These are phyloP conservation scores for Oscheius sp. DNA, from an alignment of 2,888 invertebrate species.

Conservation along the genomic window DNA sequence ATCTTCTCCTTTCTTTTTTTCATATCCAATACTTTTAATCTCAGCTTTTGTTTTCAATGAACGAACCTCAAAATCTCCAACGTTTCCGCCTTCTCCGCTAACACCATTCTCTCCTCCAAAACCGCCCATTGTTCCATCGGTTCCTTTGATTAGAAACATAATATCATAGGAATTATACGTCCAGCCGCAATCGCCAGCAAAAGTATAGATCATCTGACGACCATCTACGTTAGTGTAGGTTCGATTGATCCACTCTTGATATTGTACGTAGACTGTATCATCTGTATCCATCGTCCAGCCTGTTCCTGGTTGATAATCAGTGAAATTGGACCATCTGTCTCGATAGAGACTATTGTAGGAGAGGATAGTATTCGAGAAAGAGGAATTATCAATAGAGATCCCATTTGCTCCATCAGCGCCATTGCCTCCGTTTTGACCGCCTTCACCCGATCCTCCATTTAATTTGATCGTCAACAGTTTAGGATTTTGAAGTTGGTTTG, in stretches of 20 bases:
- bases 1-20: constrained; percentile 3
- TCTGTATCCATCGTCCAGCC: background rate
- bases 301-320: background rate
- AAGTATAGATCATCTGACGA: constrained; percentile 14
- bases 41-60: background rate
- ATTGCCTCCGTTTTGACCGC: constrained; percentile 9
- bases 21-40: background rate
- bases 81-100: constrained; percentile 25
- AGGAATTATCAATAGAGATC: background rate
- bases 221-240: constrained; percentile 9
- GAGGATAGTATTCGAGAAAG: background rate
- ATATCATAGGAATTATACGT: constrained; percentile 17
- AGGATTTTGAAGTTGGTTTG: background rate
- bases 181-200: constrained; percentile 13
- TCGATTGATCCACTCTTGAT: constrained; percentile 3
- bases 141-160: constrained; percentile 23
- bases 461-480: background rate
- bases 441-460: constrained; percentile 14
- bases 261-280: background rate
- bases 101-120: constrained; percentile 26
- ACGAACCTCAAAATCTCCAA: background rate
- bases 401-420: constrained; percentile 8
- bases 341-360: constrained; percentile 5
- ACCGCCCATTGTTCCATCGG: constrained; percentile 9
- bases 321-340: background rate